phyloP scores from a whole-genome alignment of 1,140 invertebrate genomes.

The Euwallacea similis region DNA sequence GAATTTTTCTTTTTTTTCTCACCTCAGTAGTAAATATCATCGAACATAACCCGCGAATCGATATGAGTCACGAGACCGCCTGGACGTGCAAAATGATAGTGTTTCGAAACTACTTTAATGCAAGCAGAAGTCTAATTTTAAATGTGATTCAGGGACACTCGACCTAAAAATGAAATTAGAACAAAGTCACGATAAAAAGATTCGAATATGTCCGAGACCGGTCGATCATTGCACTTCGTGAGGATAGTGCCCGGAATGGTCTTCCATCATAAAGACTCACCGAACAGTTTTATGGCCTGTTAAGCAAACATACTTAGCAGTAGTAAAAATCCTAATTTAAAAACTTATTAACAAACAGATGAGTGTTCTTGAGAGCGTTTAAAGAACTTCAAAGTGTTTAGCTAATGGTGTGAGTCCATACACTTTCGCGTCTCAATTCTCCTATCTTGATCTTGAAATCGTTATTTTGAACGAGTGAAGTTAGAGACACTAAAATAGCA shows the following conservation, averaged over 20 bases:
- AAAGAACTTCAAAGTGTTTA: too few relatives aligned
- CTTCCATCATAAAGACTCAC: too few relatives aligned
- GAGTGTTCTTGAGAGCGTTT: too few relatives aligned
- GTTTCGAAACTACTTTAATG: conserved; percentile 24
- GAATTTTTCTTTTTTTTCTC: too few relatives aligned
- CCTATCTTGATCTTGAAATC: conserved; percentile 8
- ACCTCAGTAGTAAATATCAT: too few relatives aligned
- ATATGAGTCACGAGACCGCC: background rate
- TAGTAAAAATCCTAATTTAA: too few relatives aligned
- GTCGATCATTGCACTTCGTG: too few relatives aligned
- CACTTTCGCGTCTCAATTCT: conserved; percentile 20
- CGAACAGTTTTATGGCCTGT: too few relatives aligned
- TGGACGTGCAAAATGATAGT: conserved; percentile 16
- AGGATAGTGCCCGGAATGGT: too few relatives aligned
- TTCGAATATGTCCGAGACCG: background rate
- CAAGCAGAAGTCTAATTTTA: conserved; percentile 31
- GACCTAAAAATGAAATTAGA: conserved; percentile 30
- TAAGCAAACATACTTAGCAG: too few relatives aligned
- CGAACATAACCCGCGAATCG: too few relatives aligned
- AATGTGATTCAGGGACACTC: conserved; percentile 30
- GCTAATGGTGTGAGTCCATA: background rate
- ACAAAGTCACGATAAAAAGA: conserved; percentile 25
- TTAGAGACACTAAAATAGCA: background rate
- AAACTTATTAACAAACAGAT: too few relatives aligned
- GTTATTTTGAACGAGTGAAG: conserved; percentile 8